Evolutionary conservation across 2,888 invertebrate species (phyloP), one percentile per base, ranked within the genome.

Genomic region (Sipunculus nudus): DNA sequence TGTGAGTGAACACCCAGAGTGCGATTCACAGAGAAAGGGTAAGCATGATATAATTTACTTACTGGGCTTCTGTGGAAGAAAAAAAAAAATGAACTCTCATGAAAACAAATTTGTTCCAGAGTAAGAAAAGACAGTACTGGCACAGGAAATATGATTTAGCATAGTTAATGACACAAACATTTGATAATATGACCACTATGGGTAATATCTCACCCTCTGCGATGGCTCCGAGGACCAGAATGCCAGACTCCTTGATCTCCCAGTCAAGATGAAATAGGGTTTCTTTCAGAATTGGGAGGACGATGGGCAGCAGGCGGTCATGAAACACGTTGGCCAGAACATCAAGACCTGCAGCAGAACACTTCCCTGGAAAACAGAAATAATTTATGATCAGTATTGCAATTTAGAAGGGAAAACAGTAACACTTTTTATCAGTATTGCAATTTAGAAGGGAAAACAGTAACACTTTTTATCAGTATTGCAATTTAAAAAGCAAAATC

Each of bases 271-370:
- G 95, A 81, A 96, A 96, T 2, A 99, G 87, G 0, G 96, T 96
- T 81, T 97, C 97, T 83, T 97, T 96, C 16, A 99, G 87, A 77
- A 98, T 96, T 5, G 98, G 98, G 75, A 99, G 89, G 35, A 99
- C 88, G 66, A 96, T 92, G 0, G 95, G 94, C 75, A 99, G 87
- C 59, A 99, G 88, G 67, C 96, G 96, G 65, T 97, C 96, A 46
- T 92, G 90, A 83, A 98, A 99, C 35, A 99, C 97, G 84, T 95
- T 96, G 21, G 99, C 97, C 57, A 99, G 85, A 54, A 96, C 94
- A 85, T 99, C 99, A 54, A 99, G 87, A 0, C 97, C 98, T 26
- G 99, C 99, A 0, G 99, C 99, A 75, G 96, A 96, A 82, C 99
- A 99, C 86, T 99, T 97, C 76, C 96, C 90, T 86, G 72, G 48